Evolutionary conservation across 2,888 invertebrate species (phyloP).

Genomic region (Lepidochrysops patricia): DNA sequence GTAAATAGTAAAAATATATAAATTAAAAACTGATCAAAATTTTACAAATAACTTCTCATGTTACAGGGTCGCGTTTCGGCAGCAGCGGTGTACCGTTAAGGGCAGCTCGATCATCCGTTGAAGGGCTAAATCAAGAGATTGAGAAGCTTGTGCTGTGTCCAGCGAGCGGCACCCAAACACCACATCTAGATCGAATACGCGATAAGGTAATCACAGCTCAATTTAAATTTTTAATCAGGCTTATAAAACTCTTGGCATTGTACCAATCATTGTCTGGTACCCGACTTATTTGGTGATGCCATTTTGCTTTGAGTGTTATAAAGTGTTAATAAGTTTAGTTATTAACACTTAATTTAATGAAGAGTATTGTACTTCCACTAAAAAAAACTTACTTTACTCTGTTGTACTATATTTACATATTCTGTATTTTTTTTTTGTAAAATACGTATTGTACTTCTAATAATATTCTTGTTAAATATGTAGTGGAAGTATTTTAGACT

Average conservation of each 20-base stretch:
- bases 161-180: constrained; percentile 66
- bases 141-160: constrained; percentile 82
- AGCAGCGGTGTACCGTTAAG: constrained; percentile 71
- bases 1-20: too few species aligned
- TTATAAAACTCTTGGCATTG: neutral
- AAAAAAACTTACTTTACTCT: too few species aligned
- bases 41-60: neutral
- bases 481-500: too few species aligned
- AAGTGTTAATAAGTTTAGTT: neutral
- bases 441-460: too few species aligned
- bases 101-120: constrained; percentile 87
- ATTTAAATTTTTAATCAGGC: neutral
- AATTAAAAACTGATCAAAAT: too few species aligned
- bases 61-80: constrained; percentile 60
- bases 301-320: neutral
- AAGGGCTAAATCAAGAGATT: constrained; percentile 91
- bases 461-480: neutral
- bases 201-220: constrained; percentile 67
- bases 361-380: too few species aligned
- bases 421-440: too few species aligned
- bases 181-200: constrained; percentile 68
- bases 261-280: neutral
- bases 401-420: too few species aligned
- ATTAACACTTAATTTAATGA: too few species aligned
- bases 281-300: neutral